Evolutionary conservation across 1,140 invertebrate genomes (phyloP), one percentile per base, ranked within the genome.

Genomic region (Cryptotermes secundus): DNA sequence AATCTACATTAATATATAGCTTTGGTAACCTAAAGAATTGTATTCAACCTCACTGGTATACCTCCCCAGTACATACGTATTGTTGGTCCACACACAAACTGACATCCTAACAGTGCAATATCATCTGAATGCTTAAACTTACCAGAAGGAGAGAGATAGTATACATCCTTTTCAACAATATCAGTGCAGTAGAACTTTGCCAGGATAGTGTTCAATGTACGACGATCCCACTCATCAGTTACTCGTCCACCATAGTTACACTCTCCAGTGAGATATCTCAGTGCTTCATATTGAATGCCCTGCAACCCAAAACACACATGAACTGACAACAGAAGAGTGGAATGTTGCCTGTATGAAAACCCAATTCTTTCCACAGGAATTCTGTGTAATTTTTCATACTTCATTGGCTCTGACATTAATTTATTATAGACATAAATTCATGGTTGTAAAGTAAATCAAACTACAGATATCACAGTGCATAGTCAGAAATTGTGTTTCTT

Each of bases 241-340:
- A 99, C 97, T 88, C 96, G 92, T 0, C 98, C 97, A 36, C 98
- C 98, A 87, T 99, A 99, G 91, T 99, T 99, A 88, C 97, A 99
- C 91, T 99, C 97, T 19, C 97, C 97, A 0, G 96, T 98, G 83
- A 99, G 89, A 90, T 99, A 99, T 10, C 93, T 92, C 14, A 99
- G 88, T 0, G 97, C 97, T 80, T 97, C 96, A 88, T 95, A 98
- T 88, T 97, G 97, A 0, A 98, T 93, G 80, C 96, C 94, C 89
- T 94, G 85, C 34, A 89, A 86, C 80, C 12, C 53, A 83, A 34
- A 53, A 83, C 12, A 72, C 16, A 49, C 19, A 49, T 19, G 19
- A 49, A 49, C 3, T 49, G 14, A 1, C 45, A 49, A 22, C 3
- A 49, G 19, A 14, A 49, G 10, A 49, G 38, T 42, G 38, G 16